phyloP scores from a whole-genome alignment of 2,113 vertebrate genomes.

The Raja brachyura region DNA sequence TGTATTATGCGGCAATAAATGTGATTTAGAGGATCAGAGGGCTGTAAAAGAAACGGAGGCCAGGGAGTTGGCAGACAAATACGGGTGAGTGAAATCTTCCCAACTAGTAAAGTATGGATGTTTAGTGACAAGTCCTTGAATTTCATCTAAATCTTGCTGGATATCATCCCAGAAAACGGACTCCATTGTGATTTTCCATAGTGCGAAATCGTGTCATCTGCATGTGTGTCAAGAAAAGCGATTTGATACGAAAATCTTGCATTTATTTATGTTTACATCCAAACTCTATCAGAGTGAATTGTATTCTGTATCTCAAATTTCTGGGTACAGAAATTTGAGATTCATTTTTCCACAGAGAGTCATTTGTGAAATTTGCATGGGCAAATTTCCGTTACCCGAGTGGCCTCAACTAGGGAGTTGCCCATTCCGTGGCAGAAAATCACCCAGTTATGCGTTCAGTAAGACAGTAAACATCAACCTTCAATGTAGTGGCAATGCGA shows the following conservation, averaged over 20 bases:
- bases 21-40: slow-evolving; percentile 82
- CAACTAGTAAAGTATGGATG: not conserved
- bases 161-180: no score
- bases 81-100: slow-evolving; percentile 67
- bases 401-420: not conserved
- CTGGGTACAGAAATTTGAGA: no score
- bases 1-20: slow-evolving; percentile 91
- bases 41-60: slow-evolving; percentile 76
- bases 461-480: no score
- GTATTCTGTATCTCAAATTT: not conserved
- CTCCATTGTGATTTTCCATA: no score
- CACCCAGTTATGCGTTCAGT: not conserved
- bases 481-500: not conserved
- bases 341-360: no score
- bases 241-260: no score
- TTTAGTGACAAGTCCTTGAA: not conserved
- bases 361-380: no score
- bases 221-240: no score
- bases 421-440: not conserved
- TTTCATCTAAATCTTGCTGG: not conserved
- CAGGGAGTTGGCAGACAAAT: slow-evolving; percentile 82
- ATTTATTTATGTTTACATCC: no score
- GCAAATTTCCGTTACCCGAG: no score
- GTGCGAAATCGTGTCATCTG: no score
- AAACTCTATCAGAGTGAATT: not conserved